Base-by-base conservation (phyloP, 2,888 invertebrate species). In the Crocallis elinguaria region DNA sequence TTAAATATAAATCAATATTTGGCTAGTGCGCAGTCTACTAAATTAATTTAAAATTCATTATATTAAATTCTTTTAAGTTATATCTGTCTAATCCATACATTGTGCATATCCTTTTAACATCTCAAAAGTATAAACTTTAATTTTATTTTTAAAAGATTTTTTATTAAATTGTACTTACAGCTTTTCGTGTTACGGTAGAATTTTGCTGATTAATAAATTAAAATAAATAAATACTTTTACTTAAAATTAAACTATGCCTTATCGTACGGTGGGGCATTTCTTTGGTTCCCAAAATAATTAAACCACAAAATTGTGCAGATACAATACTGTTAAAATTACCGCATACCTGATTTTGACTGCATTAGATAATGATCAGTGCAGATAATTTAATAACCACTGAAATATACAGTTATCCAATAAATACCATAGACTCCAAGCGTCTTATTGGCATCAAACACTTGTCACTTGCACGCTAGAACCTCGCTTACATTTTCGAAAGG, bases 11-110 rank as follows among this genome's bases (percentile, higher is more conserved):
- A 38, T 67, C 61, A 66, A 66, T 64, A 61, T 86, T 87, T 86
- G 85, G 86, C 87, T 65, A 32, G 75, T 71, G 80, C 68, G 79
- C 82, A 85, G 82, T 86, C 86, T 86, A 86, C 76, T 36, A 48
- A 64, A 64, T 67, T 55, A 43, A 60, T 45, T 39, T 50, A 14
- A 30, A n/a, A 19, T 54, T 35, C n/a, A n/a, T n/a, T 51, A 55
- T 9, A 11, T 35, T 29, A 19, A n/a, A n/a, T n/a, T n/a, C n/a
- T n/a, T 30, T 29, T 30, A 21, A 19, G 29, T 11, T 53, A 44
- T 46, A 29, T 32, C 37, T 48, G 48, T 33, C 37, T 36, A 41
- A 46, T 48, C 49, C 33, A 13, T 38, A 50, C 44, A 19, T 35
- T 13, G 44, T 48, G 37, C 48, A 35, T 43, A 27, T 12, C 4